Conservation (phyloP, 2,888 invertebrate genomes). For the Aporophyla lueneburgensis region DNA sequence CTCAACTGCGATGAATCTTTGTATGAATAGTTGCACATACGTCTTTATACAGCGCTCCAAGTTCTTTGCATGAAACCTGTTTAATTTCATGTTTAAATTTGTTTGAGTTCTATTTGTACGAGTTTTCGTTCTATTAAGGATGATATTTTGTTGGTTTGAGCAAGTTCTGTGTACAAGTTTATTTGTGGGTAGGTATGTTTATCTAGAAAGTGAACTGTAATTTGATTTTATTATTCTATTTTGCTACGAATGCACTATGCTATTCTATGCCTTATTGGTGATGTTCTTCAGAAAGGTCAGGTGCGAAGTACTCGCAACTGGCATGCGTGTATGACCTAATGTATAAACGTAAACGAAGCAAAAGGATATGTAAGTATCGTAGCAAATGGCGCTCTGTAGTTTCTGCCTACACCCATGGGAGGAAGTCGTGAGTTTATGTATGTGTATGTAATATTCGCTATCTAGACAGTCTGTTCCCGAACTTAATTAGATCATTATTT, state of each 20-base stretch:
- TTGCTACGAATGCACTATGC: neutral
- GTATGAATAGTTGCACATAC: constrained; percentile 39
- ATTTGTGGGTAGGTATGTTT: neutral
- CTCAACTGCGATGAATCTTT: constrained; percentile 47
- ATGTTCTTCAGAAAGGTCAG: neutral
- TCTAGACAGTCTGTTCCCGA: neutral
- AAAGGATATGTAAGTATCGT: neutral
- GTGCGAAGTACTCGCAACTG: neutral
- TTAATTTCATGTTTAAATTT: constrained; percentile 52
- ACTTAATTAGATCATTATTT: constrained; percentile 7
- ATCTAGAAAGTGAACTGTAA: neutral
- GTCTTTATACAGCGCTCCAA: constrained; percentile 26
- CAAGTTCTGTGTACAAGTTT: neutral
- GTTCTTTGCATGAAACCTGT: constrained; percentile 22
- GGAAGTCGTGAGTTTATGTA: neutral
- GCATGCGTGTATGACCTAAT: neutral
- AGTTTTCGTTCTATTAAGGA: constrained; percentile 10
- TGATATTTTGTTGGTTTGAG: constrained; percentile 5
- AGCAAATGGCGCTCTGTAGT: neutral
- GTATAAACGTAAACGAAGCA: neutral
- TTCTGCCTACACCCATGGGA: neutral
- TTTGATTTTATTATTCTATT: neutral
- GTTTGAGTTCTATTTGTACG: constrained; percentile 33
- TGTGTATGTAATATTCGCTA: neutral
- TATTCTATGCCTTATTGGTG: neutral